phyloP scores from a whole-genome alignment of 2,888 invertebrate species.

The Mesochorus sp. region DNA sequence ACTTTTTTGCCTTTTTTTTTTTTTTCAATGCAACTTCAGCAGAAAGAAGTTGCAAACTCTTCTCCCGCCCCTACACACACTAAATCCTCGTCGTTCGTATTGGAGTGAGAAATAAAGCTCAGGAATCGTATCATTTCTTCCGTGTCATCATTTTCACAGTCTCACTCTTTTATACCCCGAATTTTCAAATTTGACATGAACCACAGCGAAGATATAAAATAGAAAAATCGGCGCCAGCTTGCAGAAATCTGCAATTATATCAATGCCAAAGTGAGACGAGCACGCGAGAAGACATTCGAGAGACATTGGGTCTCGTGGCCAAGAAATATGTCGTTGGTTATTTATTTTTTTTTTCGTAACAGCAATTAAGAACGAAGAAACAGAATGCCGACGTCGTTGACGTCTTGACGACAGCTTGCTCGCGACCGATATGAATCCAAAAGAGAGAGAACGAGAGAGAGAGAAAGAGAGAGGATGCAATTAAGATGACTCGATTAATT shows the following conservation, averaged over 20 bases:
- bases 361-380: slow-evolving; percentile 53
- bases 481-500: slow-evolving; percentile 78
- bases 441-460: slow-evolving; percentile 57
- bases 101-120: no score
- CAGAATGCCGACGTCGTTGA: slow-evolving; percentile 22
- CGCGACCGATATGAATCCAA: slow-evolving; percentile 56
- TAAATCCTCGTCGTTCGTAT: no score
- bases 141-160: no score
- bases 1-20: no score
- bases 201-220: background rate
- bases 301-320: slow-evolving; percentile 34
- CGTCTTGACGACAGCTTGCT: slow-evolving; percentile 42
- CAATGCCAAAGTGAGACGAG: background rate
- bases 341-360: slow-evolving; percentile 52
- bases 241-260: background rate
- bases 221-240: no score
- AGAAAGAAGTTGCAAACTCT: no score
- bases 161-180: no score
- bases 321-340: slow-evolving; percentile 33
- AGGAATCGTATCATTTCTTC: no score
- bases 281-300: background rate
- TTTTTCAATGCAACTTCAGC: no score
- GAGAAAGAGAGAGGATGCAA: slow-evolving; percentile 66
- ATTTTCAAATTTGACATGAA: no score
- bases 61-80: no score